Evolutionary conservation across 2,113 vertebrate genomes (phyloP).

Genomic region (Tetrao urogallus): DNA sequence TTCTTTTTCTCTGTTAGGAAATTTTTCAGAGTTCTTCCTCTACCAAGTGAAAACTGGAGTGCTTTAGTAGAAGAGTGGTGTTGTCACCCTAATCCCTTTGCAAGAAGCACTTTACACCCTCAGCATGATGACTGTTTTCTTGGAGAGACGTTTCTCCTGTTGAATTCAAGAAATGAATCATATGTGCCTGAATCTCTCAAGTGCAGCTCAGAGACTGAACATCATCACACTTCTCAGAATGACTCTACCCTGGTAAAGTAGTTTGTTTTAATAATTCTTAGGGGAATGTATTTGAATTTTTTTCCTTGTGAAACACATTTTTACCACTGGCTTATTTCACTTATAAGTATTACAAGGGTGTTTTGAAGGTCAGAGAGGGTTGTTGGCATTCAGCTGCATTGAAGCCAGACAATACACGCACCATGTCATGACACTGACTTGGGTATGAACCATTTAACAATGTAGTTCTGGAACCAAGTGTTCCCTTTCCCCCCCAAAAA

Average conservation of each 20-base stretch:
- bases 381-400: neutral
- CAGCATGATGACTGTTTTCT: constrained; percentile 88
- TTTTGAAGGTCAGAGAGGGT: neutral
- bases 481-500: rapidly evolving
- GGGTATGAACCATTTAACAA: neutral
- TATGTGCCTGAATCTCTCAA: constrained; percentile 30
- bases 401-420: neutral
- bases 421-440: neutral
- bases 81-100: constrained; percentile 93
- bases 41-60: constrained; percentile 92
- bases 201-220: neutral
- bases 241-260: constrained; percentile 56
- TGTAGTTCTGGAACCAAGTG: neutral
- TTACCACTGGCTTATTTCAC: neutral
- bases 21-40: constrained; percentile 89
- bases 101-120: constrained; percentile 85
- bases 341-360: neutral
- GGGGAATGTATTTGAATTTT: neutral
- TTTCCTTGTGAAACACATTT: neutral
- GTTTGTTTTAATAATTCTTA: constrained; percentile 3
- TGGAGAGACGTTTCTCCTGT: constrained; percentile 88
- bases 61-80: constrained; percentile 95
- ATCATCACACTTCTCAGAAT: neutral
- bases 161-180: constrained; percentile 75
- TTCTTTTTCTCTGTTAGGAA: constrained; percentile 73